These are phyloP conservation scores for Gopherus evgoodei DNA, from an alignment of 2,113 vertebrate genomes.

Conservation along the genomic window DNA sequence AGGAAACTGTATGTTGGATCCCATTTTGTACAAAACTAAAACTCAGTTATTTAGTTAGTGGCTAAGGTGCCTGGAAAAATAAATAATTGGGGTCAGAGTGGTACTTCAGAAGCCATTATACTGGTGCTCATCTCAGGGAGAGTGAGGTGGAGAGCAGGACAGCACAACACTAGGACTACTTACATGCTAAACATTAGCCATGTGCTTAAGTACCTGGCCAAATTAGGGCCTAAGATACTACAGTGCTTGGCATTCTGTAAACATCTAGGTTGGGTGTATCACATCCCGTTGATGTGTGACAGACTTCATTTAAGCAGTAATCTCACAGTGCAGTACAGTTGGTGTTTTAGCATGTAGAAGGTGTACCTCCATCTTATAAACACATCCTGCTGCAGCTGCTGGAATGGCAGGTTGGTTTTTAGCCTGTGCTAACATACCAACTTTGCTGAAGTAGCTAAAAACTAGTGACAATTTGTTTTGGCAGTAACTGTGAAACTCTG, in stretches of 20 bases:
- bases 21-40: not conserved
- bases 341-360: not conserved
- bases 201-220: not conserved
- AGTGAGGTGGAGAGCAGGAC: not conserved
- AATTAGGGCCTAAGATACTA: not conserved
- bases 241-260: not conserved
- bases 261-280: not conserved
- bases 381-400: not conserved
- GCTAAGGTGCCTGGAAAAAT: not conserved
- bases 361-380: not conserved
- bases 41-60: conserved; percentile 6
- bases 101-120: not conserved
- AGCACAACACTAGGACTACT: not conserved
- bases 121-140: not conserved
- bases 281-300: conserved; percentile 11
- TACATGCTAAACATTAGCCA: not conserved
- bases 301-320: conserved; percentile 14
- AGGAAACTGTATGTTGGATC: not conserved
- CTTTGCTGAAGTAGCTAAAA: not conserved
- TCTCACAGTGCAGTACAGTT: conserved; percentile 1
- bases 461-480: fast-evolving
- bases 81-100: not conserved
- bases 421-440: conserved; percentile 27
- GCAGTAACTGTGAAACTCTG: not conserved
- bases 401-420: conserved; percentile 32